These are phyloP conservation scores for Eugnorisma glareosa DNA, from an alignment of 2,888 invertebrate genomes.

Conservation along the genomic window DNA sequence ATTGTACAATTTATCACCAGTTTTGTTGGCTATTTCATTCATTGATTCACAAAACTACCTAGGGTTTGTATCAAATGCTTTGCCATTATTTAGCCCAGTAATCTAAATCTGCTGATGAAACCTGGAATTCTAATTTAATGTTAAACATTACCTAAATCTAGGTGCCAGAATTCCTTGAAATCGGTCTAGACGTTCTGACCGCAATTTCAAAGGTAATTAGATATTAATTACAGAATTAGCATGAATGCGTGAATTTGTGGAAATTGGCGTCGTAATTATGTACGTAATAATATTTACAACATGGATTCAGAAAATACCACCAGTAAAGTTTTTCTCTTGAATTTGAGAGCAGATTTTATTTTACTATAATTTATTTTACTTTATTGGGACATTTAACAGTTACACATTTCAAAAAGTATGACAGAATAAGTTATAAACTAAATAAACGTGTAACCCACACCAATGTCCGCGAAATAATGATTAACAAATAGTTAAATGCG, in stretches of 20 bases:
- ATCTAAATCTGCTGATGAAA: background rate
- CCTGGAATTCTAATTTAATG: background rate
- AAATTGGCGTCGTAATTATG: background rate
- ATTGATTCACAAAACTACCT: background rate
- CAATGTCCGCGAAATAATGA: too few species aligned
- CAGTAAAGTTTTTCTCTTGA: background rate
- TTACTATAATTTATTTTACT: too few species aligned
- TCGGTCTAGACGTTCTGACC: background rate
- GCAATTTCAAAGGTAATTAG: background rate
- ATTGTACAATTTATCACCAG: background rate
- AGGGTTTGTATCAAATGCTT: background rate
- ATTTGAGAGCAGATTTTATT: background rate
- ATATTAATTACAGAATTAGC: slow-evolving; percentile 8
- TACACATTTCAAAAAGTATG: too few species aligned
- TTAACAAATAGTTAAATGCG: too few species aligned
- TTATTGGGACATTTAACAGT: too few species aligned
- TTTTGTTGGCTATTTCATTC: background rate
- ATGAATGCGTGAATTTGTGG: background rate
- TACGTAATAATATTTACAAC: background rate
- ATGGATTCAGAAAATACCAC: background rate
- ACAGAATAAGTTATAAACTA: too few species aligned
- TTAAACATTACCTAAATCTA: too few species aligned
- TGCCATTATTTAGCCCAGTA: background rate
- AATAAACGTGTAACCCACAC: too few species aligned
- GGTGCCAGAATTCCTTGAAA: background rate